Conservation (phyloP, 2,113 vertebrate species). For the Platysternon megacephalum region DNA sequence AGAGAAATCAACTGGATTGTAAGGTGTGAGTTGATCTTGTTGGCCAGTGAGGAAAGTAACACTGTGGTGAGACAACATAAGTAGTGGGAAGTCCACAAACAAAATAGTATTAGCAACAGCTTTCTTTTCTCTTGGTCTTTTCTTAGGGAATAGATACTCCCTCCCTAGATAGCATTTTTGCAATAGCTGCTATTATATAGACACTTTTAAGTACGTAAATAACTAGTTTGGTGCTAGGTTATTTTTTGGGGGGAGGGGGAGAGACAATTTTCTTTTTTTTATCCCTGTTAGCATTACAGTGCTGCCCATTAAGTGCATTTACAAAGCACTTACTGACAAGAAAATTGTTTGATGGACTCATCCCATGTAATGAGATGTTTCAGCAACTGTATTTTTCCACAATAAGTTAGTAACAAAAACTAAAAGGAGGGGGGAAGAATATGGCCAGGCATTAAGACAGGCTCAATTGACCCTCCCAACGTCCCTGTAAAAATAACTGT, state of each 20-base stretch:
- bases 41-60: constrained; percentile 35
- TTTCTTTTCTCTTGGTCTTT: constrained; percentile 11
- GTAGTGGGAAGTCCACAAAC: constrained; percentile 20
- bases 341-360: constrained; percentile 70
- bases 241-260: not conserved
- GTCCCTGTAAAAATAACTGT: not conserved
- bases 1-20: not conserved
- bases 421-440: not conserved
- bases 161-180: constrained; percentile 26
- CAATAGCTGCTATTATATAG: not conserved
- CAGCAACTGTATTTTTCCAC: constrained; percentile 41
- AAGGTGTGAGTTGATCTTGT: constrained; percentile 52
- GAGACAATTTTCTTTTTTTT: not conserved
- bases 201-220: constrained; percentile 45
- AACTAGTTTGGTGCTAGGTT: constrained; percentile 7
- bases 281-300: constrained; percentile 43
- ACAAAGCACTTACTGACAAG: constrained; percentile 52
- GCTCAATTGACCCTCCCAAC: constrained; percentile 23
- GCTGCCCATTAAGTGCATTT: constrained; percentile 62
- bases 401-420: constrained; percentile 36
- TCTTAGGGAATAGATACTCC: constrained; percentile 29
- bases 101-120: not conserved
- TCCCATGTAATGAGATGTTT: constrained; percentile 58
- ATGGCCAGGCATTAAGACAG: constrained; percentile 10
- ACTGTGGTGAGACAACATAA: not conserved